Base-by-base conservation (phyloP, 1,140 invertebrate genomes). In the Neodiprion fabricii region DNA sequence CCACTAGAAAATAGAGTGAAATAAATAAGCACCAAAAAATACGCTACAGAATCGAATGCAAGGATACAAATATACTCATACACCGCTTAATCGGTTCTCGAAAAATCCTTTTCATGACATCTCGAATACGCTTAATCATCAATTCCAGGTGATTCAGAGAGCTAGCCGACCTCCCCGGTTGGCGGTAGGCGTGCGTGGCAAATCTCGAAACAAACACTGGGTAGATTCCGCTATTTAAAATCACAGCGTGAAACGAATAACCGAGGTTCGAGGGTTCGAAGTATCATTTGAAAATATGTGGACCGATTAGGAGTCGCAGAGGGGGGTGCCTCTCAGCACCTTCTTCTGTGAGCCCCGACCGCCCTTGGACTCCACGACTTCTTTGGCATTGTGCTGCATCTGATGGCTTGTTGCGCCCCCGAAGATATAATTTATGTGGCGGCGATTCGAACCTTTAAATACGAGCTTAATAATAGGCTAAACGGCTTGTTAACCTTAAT, bases 401-500 rank as follows among this genome's bases (percentile, higher is more conserved):
- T 40, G 28, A 40, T 40, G 28, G 28, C 28, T 40, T 40, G 28
- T 40, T 17, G 53, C 71, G 48, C 71, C 61, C 67, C 67, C 72
- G 71, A 71, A 49, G 48, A 71, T 48, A 48, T 79, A 79, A 84
- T 85, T 85, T 85, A 84, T 84, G 78, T 74, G 75, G 65, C 76
- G 73, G 70, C 70, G 77, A 81, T 80, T 81, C 83, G 70, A 70
- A 77, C 74, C 78, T 78, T 40, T 79, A 83, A 82, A 81, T 75
- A 77, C 79, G 65, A 75, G 79, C 79, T 84, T 84, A 84, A 84
- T 86, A 85, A 85, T 82, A 80, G 82, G 75, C 79, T 86, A 85
- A 85, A 84, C 77, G 78, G 82, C 83, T 85, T 85, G 83, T 85
- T 86, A 85, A 82, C 81, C 79, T 80, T 84, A 85, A 85, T 85